These are phyloP conservation scores for Taphrorychus bicolor DNA, from an alignment of 2,888 invertebrate genomes.

Conservation along the genomic window DNA sequence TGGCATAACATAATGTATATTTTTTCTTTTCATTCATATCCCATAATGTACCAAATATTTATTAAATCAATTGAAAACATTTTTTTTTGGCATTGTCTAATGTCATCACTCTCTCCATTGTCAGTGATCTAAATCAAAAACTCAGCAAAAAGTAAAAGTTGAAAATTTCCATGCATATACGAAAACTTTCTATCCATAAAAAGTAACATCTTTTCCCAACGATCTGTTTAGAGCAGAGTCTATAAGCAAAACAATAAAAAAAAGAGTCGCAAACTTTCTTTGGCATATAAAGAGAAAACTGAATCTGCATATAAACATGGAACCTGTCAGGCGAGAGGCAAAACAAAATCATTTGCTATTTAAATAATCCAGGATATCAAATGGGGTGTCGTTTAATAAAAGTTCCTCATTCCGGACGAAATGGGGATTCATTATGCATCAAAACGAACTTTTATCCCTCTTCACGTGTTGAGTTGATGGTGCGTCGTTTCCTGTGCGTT, in stretches of 20 bases:
- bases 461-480: conserved; percentile 20
- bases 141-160: too few relatives aligned
- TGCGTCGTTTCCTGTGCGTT: conserved; percentile 11
- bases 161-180: conserved; percentile 3
- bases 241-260: conserved; percentile 7
- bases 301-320: not conserved
- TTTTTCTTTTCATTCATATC: too few relatives aligned
- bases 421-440: conserved; percentile 21
- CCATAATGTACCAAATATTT: too few relatives aligned
- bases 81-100: not conserved
- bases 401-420: conserved; percentile 18
- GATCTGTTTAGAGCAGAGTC: conserved; percentile 2
- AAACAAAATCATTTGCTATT: conserved; percentile 6
- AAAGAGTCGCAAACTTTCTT: not conserved
- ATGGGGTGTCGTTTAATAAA: conserved; percentile 20
- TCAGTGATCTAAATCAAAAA: too few relatives aligned
- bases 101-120: not conserved
- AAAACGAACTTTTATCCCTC: conserved; percentile 21
- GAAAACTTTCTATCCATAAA: conserved; percentile 6
- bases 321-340: not conserved
- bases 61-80: too few relatives aligned
- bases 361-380: conserved; percentile 16
- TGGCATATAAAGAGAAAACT: not conserved
- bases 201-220: conserved; percentile 8
- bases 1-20: too few relatives aligned